Percentiles rank a stretch among this genome's conserved stretches.
Conservation (phyloP, 2,797 vertebrate genomes). For the Sebastes wilsoni region DNA sequence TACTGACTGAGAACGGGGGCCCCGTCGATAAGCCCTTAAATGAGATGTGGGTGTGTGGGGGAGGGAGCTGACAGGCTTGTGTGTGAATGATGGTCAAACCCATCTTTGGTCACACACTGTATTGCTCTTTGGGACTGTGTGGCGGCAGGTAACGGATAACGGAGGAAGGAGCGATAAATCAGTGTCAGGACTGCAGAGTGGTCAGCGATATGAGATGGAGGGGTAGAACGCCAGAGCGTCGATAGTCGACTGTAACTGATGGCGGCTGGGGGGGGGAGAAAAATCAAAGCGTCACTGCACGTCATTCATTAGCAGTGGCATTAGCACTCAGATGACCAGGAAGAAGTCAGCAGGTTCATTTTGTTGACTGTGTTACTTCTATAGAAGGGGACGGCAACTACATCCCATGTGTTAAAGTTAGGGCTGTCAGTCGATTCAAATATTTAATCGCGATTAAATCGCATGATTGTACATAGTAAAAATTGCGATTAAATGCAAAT, state of each 20-base stretch:
- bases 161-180: conserved; percentile 59
- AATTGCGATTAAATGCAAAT: too few species aligned
- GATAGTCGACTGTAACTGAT: conserved; percentile 7
- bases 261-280: neutral
- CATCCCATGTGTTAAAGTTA: conserved; percentile 14
- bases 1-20: conserved; percentile 6
- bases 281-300: conserved; percentile 2
- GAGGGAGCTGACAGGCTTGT: neutral
- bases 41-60: conserved; percentile 29
- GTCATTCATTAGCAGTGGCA: neutral
- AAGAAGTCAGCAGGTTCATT: neutral
- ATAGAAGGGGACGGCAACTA: conserved; percentile 11
- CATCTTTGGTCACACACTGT: conserved; percentile 54
- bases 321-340: neutral
- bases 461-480: too few species aligned
- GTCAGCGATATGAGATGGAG: conserved; percentile 40
- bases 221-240: neutral
- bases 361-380: neutral
- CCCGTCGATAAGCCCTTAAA: conserved; percentile 52
- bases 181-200: conserved; percentile 44
- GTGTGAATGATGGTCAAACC: conserved; percentile 28
- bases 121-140: conserved; percentile 46
- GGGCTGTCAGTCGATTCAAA: too few species aligned
- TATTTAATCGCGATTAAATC: too few species aligned
- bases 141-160: conserved; percentile 62